Conservation (phyloP, 2,797 vertebrate species). For the Enteromius argenteus region DNA sequence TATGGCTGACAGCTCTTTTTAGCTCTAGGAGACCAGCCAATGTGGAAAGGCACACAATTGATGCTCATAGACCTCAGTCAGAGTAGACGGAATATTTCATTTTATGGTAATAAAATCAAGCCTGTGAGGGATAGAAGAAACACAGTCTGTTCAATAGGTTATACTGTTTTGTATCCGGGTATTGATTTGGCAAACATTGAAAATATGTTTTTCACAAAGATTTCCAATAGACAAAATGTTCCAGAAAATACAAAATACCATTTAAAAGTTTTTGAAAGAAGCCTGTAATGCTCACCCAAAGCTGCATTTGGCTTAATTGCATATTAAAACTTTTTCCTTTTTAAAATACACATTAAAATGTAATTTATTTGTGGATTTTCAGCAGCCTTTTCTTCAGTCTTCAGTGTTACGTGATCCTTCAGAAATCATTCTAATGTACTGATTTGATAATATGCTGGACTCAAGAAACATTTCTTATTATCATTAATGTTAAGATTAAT, state of each 20-base stretch:
- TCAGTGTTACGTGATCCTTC: no score
- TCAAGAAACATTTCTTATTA: slow-evolving; percentile 1
- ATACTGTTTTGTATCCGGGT: no score
- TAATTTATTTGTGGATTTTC: neutral
- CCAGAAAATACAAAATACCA: no score
- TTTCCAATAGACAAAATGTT: neutral
- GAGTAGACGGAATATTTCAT: neutral
- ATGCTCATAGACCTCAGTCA: neutral
- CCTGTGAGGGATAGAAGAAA: slow-evolving; percentile 3
- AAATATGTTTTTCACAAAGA: neutral
- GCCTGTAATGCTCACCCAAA: neutral
- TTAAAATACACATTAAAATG: neutral
- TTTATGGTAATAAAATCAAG: slow-evolving; percentile 4
- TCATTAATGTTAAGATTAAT: neutral
- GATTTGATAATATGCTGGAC: neutral
- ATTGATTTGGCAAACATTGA: neutral
- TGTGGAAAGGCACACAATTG: neutral
- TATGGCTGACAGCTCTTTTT: slow-evolving; percentile 53
- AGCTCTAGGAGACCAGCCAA: slow-evolving; percentile 28
- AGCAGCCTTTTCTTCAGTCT: neutral
- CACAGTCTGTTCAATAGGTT: neutral
- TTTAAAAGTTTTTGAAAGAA: neutral
- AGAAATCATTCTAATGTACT: neutral
- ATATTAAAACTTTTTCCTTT: neutral
- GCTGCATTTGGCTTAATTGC: neutral